These are phyloP conservation scores for Polypterus senegalus DNA, from an alignment of 2,113 vertebrate genomes.

Conservation along the genomic window DNA sequence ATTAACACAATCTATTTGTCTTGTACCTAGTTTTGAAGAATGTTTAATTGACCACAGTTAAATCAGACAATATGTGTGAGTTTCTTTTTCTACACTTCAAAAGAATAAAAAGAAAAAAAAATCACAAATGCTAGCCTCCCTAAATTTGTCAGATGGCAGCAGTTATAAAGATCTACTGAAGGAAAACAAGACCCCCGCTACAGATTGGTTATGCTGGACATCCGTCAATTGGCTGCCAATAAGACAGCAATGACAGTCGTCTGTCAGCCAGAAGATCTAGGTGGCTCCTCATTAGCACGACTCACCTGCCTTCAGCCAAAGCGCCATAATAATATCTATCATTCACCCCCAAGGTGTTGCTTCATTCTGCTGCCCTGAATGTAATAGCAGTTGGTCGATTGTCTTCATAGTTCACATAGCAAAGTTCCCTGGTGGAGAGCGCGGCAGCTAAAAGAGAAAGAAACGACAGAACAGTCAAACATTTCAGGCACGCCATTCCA, in stretches of 20 bases:
- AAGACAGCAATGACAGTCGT: conserved; percentile 59
- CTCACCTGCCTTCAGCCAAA: conserved; percentile 71
- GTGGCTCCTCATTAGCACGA: conserved; percentile 65
- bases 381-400: conserved; percentile 43
- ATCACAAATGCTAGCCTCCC: too few species aligned
- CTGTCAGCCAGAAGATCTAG: conserved; percentile 70
- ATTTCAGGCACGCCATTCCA: conserved; percentile 93
- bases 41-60: too few species aligned
- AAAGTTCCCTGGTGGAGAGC: conserved; percentile 16
- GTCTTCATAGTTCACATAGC: conserved; percentile 38
- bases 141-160: conserved; percentile 33
- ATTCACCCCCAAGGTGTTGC: conserved; percentile 52
- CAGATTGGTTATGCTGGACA: conserved; percentile 50
- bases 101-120: too few species aligned
- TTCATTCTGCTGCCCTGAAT: conserved; percentile 36
- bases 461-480: conserved; percentile 81
- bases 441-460: conserved; percentile 29
- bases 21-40: too few species aligned
- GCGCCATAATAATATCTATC: conserved; percentile 63
- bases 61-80: too few species aligned
- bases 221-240: conserved; percentile 45
- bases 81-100: too few species aligned
- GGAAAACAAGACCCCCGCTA: conserved; percentile 41
- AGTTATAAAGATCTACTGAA: conserved; percentile 47
- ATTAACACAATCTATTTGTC: too few species aligned